Evolutionary conservation across 2,797 vertebrate species (phyloP).

Genomic region (Bucorvus abyssinicus): DNA sequence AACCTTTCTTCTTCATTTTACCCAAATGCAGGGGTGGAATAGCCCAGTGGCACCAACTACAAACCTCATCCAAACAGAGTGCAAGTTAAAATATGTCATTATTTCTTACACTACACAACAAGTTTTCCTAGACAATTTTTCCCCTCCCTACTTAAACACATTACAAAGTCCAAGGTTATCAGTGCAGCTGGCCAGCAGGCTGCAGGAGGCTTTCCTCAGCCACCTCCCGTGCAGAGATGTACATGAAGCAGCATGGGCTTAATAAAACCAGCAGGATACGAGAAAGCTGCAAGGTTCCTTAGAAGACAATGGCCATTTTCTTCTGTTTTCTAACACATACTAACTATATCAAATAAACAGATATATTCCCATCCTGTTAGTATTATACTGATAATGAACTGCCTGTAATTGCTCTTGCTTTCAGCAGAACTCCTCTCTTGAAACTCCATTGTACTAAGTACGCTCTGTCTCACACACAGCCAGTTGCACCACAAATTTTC

Average conservation of each 20-base stretch:
- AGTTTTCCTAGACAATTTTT: background rate
- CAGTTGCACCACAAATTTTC: background rate
- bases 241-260: background rate
- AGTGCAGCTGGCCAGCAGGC: background rate
- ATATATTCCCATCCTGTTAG: background rate
- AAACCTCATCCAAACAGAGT: background rate
- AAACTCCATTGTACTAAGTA: background rate
- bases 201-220: background rate
- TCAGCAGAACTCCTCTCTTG: background rate
- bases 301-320: background rate
- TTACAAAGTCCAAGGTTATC: background rate
- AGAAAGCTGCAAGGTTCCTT: background rate
- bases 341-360: background rate
- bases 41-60: background rate
- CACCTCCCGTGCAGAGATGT: rapidly evolving
- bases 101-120: background rate
- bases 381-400: background rate
- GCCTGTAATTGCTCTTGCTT: background rate
- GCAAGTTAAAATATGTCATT: background rate
- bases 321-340: background rate
- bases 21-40: background rate
- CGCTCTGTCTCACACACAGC: background rate
- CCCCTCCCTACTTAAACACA: background rate
- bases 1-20: background rate
- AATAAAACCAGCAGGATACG: background rate